phyloP scores from a whole-genome alignment of 2,888 invertebrate species.

The Brachyopa scutellaris region DNA sequence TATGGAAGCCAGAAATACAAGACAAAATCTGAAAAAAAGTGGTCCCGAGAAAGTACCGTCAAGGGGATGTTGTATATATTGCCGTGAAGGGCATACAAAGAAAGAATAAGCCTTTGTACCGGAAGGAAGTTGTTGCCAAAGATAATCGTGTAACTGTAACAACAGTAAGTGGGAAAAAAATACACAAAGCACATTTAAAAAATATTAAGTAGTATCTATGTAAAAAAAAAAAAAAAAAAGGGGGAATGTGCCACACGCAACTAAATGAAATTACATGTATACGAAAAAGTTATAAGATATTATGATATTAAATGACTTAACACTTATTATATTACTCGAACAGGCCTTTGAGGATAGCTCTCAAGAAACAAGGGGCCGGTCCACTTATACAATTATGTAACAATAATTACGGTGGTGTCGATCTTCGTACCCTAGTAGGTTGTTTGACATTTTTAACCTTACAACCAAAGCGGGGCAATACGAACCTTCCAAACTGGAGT shows the following conservation, averaged over 20 bases:
- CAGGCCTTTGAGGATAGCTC: neutral
- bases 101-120: neutral
- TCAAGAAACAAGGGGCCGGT: neutral
- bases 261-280: too few relatives aligned
- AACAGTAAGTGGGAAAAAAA: neutral
- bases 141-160: neutral
- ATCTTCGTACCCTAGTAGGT: neutral
- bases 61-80: neutral
- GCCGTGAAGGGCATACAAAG: neutral
- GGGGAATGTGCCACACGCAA: too few relatives aligned
- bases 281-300: too few relatives aligned
- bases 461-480: neutral
- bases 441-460: neutral
- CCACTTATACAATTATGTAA: neutral
- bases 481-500: neutral
- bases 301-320: too few relatives aligned
- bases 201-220: slow-evolving; percentile 3
- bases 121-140: neutral
- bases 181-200: neutral
- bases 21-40: slow-evolving; percentile 1
- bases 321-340: too few relatives aligned
- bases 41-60: neutral
- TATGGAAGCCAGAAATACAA: neutral
- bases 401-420: too few relatives aligned
- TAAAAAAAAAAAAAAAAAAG: too few relatives aligned